Conservation (phyloP, 2,797 vertebrate species). For the Columba guinea region DNA sequence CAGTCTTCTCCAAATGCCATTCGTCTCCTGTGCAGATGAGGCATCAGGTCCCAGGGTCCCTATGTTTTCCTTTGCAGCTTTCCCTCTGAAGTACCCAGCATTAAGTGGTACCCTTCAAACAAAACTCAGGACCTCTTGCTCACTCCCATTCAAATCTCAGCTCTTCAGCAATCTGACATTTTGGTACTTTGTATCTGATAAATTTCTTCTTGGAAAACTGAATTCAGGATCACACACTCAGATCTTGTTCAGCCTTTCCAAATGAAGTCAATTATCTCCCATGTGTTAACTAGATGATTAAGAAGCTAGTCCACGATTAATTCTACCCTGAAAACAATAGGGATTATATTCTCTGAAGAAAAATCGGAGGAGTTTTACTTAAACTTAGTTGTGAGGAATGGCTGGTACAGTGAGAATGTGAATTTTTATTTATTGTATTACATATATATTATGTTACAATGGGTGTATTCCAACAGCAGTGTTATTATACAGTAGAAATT, state of each 20-base stretch:
- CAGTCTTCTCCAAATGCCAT: neutral
- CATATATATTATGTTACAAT: neutral
- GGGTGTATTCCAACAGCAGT: neutral
- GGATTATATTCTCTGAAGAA: neutral
- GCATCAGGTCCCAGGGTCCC: neutral
- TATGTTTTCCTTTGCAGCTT: neutral
- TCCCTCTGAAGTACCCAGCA: neutral
- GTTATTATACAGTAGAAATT: neutral
- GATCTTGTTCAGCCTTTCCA: neutral
- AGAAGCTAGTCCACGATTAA: neutral
- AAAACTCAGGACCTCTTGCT: neutral
- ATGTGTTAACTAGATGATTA: neutral
- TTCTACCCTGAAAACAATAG: neutral
- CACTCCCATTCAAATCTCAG: neutral
- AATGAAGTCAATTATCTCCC: neutral
- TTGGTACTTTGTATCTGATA: neutral
- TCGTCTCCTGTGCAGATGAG: neutral
- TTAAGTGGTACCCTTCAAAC: neutral
- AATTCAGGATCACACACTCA: neutral
- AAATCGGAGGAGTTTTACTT: neutral
- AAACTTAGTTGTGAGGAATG: neutral
- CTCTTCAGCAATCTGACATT: neutral
- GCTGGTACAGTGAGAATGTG: neutral
- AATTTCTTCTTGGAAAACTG: neutral
- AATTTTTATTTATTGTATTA: neutral